Percentiles rank a stretch among this genome's conserved stretches.
Evolutionary conservation across 2,797 vertebrate genomes (phyloP).

Genomic region (Sebastes kiyomatsui): DNA sequence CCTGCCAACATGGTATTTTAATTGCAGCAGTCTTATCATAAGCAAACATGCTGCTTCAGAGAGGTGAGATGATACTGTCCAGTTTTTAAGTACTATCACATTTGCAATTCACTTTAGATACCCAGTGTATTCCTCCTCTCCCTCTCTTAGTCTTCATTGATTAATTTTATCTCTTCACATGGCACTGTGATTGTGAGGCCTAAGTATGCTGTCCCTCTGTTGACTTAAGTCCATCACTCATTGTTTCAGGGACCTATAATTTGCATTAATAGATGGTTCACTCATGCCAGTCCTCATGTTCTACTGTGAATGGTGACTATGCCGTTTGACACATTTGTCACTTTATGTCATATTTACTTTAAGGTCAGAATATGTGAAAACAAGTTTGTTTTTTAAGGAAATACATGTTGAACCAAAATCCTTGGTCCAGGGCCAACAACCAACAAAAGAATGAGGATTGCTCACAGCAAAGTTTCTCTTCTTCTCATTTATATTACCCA

Average conservation of each 20-base stretch:
- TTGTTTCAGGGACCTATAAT: slow-evolving; percentile 6
- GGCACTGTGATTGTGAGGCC: slow-evolving; percentile 32
- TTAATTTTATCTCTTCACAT: slow-evolving; percentile 13
- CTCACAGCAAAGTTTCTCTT: background rate
- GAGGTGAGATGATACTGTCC: background rate
- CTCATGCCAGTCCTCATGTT: background rate
- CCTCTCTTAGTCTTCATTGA: background rate
- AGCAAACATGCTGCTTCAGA: background rate
- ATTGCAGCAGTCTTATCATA: background rate
- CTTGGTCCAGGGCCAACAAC: background rate
- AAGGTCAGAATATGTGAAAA: background rate
- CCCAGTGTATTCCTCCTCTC: background rate
- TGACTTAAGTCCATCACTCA: slow-evolving; percentile 8
- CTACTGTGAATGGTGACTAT: background rate
- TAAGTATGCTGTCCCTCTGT: slow-evolving; percentile 4
- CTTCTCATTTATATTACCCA: background rate
- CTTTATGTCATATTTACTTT: background rate
- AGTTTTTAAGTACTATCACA: background rate
- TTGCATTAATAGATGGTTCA: slow-evolving; percentile 13
- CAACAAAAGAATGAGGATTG: background rate
- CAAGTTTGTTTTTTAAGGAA: background rate
- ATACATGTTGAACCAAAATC: background rate
- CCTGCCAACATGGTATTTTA: background rate
- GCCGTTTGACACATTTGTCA: background rate
- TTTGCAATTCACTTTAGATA: background rate